phyloP scores from a whole-genome alignment of 2,888 invertebrate genomes.

The Lasiommata megera region DNA sequence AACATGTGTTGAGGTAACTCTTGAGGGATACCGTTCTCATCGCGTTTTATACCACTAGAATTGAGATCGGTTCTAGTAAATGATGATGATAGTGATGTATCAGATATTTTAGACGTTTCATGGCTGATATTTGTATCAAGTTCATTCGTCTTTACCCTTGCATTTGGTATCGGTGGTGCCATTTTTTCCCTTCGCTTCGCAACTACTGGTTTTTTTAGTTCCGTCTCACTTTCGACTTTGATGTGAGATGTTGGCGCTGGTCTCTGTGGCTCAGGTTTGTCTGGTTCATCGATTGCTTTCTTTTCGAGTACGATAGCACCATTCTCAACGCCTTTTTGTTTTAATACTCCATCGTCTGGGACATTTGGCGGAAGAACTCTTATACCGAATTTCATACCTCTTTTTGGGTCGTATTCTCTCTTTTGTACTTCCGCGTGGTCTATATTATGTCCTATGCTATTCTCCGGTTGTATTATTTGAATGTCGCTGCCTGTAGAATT shows the following conservation, averaged over 20 bases:
- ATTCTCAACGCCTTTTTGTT: conserved; percentile 69
- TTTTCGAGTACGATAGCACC: conserved; percentile 59
- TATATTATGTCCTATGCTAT: conserved; percentile 53
- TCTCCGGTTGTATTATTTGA: conserved; percentile 68
- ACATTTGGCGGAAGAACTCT: conserved; percentile 83
- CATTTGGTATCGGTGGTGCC: conserved; percentile 75
- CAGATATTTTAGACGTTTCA: conserved; percentile 59
- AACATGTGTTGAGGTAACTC: conserved; percentile 87
- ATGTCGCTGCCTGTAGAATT: conserved; percentile 64
- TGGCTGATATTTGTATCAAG: conserved; percentile 53
- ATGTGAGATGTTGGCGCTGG: conserved; percentile 59
- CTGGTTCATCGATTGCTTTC: conserved; percentile 64
- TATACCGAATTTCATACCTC: conserved; percentile 85
- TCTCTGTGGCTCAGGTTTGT: conserved; percentile 63
- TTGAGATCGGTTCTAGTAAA: conserved; percentile 74
- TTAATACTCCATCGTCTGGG: conserved; percentile 75
- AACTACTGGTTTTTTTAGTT: conserved; percentile 73
- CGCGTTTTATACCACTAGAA: conserved; percentile 82
- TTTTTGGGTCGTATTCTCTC: conserved; percentile 78
- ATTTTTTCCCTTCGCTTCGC: conserved; percentile 77
- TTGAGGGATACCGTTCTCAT: conserved; percentile 83
- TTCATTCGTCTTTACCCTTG: conserved; percentile 64
- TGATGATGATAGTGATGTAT: conserved; percentile 46
- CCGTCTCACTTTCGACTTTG: conserved; percentile 77
- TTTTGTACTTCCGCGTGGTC: conserved; percentile 79